phyloP scores from a whole-genome alignment of 2,888 invertebrate genomes.

The Ophion slaviceki region DNA sequence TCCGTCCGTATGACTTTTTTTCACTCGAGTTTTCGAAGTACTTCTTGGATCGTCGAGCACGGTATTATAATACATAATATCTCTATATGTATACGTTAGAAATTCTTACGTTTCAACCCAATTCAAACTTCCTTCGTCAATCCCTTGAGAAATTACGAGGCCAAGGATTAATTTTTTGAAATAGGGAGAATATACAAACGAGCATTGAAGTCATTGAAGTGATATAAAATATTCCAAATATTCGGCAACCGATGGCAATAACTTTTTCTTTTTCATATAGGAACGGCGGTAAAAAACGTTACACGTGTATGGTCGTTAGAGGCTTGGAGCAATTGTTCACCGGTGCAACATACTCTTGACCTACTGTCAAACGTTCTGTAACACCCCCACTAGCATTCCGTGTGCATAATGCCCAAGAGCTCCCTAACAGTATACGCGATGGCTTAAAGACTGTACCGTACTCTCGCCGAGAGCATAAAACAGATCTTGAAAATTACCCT shows the following conservation, averaged over 20 bases:
- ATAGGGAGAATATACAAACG: background rate
- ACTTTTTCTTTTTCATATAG: background rate
- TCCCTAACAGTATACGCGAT: background rate
- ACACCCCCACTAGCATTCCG: constrained; percentile 36
- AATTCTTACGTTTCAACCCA: constrained; percentile 73
- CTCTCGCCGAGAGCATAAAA: constrained; percentile 30
- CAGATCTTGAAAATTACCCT: constrained; percentile 48
- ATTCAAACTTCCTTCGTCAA: constrained; percentile 71
- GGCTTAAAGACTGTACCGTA: constrained; percentile 33
- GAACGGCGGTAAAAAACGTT: constrained; percentile 9
- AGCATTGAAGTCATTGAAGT: background rate
- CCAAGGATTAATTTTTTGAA: background rate
- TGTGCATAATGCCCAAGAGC: constrained; percentile 28
- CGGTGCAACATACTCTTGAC: constrained; percentile 62
- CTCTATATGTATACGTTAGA: constrained; percentile 59
- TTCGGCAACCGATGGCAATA: background rate
- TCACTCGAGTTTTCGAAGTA: constrained; percentile 49
- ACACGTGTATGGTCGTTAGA: background rate
- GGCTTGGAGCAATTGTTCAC: constrained; percentile 14
- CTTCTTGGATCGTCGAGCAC: constrained; percentile 61
- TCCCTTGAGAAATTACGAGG: constrained; percentile 53
- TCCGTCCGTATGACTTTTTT: constrained; percentile 60
- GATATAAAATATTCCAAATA: background rate
- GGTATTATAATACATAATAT: constrained; percentile 6
- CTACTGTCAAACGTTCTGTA: constrained; percentile 52